Evolutionary conservation across 2,888 invertebrate genomes (phyloP).

Genomic region (Macrosiphum euphorbiae): DNA sequence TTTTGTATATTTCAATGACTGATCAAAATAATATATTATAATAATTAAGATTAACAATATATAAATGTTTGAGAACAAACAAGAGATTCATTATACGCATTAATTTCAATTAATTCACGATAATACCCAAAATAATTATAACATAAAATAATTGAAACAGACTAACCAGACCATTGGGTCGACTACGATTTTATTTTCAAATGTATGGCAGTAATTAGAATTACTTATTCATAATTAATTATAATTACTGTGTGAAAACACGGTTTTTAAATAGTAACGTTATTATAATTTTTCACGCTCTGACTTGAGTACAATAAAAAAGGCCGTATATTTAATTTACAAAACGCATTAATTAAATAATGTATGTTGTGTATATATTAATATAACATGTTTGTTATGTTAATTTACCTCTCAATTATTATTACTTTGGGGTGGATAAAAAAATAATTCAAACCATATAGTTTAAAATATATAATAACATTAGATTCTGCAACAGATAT

Average conservation of each 20-base stretch:
- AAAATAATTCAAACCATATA: neutral
- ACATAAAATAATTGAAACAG: neutral
- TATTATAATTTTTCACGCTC: neutral
- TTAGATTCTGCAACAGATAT: neutral
- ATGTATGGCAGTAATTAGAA: neutral
- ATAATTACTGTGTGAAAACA: constrained; percentile 8
- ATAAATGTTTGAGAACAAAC: neutral
- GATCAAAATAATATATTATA: neutral
- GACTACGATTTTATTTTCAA: neutral
- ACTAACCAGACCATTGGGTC: neutral
- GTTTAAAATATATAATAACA: neutral
- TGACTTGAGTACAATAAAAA: constrained; percentile 5
- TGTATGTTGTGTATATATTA: neutral
- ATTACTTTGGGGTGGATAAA: neutral
- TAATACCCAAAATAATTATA: neutral
- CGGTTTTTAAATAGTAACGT: neutral
- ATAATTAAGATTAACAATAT: neutral
- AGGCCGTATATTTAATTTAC: neutral
- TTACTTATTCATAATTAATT: neutral
- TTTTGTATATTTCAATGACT: neutral
- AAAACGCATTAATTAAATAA: constrained; percentile 6
- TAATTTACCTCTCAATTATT: neutral
- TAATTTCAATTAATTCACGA: neutral
- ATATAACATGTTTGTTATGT: neutral
- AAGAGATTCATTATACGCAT: neutral